A percentile compares a stretch with the other conserved stretches of the same genome.
Evolutionary conservation across 2,888 invertebrate species (phyloP).

Genomic region (Octodonta nipae): DNA sequence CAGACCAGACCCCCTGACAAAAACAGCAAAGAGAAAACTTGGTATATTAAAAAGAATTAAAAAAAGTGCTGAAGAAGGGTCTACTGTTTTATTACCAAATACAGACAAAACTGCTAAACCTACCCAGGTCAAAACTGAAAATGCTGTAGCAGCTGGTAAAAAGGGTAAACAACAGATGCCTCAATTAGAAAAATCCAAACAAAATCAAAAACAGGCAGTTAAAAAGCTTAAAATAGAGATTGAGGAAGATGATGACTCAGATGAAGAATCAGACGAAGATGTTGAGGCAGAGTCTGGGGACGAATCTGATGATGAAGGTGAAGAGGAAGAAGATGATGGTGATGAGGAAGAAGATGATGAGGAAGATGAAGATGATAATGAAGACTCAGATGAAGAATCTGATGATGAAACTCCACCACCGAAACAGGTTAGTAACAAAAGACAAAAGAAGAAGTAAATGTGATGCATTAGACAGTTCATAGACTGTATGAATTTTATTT

Average conservation of each 20-base stretch:
- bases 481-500: neutral
- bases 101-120: too few species aligned
- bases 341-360: conserved; percentile 11
- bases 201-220: conserved; percentile 7
- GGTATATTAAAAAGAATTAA: conserved; percentile 11
- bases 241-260: conserved; percentile 9
- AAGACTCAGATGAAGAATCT: conserved; percentile 12
- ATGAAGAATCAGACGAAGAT: conserved; percentile 10
- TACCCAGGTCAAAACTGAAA: conserved; percentile 5
- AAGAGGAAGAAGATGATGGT: conserved; percentile 8
- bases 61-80: conserved; percentile 5
- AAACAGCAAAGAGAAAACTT: conserved; percentile 19
- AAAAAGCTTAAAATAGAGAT: conserved; percentile 9
- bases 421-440: conserved; percentile 16
- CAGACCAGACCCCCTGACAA: conserved; percentile 11
- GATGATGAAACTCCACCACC: conserved; percentile 12
- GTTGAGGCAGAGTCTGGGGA: conserved; percentile 13
- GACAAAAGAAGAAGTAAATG: conserved; percentile 15
- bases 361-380: conserved; percentile 14
- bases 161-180: conserved; percentile 3
- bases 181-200: conserved; percentile 8
- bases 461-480: neutral
- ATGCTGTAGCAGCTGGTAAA: conserved; percentile 6
- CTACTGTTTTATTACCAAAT: too few species aligned
- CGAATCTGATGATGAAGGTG: conserved; percentile 11